Base-by-base conservation (phyloP, 2,888 invertebrate genomes). In the Acronicta alni region DNA sequence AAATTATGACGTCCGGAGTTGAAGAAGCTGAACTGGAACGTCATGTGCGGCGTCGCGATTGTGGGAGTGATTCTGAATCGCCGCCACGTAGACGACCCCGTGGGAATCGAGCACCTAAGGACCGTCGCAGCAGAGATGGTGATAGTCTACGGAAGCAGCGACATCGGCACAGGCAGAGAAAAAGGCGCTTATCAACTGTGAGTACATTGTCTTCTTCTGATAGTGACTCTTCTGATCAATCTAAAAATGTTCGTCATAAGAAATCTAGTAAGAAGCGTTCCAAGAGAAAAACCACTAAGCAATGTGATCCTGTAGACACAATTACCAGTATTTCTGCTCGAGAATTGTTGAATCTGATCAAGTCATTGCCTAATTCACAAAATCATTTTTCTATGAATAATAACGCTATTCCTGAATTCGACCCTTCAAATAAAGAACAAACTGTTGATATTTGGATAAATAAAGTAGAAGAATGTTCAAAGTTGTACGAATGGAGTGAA, bases 321-420 rank as follows among this genome's bases (percentile, higher is more conserved):
- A 10, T 39, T 8, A 10, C 39, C 18, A 39, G 18, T 10, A 18
- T 39, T 39, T 39, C 39, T 39, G 39, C 39, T 10, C 9, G 3
- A 39, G 39, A 39, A 3, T 39, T 39, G 39, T 39, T 39, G 18
- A 39, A 39, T 17, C 18, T 39, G 18, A 39, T 39, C 1, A 39
- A 39, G 39, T 39, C 39, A 39, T 39, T 39, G 39, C 39, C 39
- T 39, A 17, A 17, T 39, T 39, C 39, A 39, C 39, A 17, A 18
- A 39, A 39, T 17, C 39, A 39, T 39, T 39, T 39, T 12, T 39
- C 39, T 10, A 39, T 39, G 39, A 39, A 39, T 17, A 39, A 17
- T 39, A 39, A 39, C 18, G 39, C 10, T 1, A 12, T 39, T 17
- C 39, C 39, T 39, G 39, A 39, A 39, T 39, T 39, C 17, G 39